Evolutionary conservation across 2,797 vertebrate genomes (phyloP), one percentile per base, ranked within the genome.

Genomic region (Falco peregrinus): DNA sequence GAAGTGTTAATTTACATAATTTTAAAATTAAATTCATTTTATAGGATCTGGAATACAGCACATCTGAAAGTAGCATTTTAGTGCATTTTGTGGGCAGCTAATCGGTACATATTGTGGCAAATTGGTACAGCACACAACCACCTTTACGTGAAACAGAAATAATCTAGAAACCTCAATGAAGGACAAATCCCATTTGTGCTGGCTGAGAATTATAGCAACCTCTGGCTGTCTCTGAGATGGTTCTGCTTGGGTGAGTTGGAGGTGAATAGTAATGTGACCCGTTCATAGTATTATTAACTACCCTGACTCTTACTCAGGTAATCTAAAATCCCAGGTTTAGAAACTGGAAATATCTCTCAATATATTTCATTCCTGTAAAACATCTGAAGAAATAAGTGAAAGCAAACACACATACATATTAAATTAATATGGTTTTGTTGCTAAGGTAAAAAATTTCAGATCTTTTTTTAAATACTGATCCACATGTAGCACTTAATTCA

Each of bases 341-440:
- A 50, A 84, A 68, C 22, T 74, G 68, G 17, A 41, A 50, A 47
- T 54, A 51, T 67, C 16, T 88, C 51, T 60, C 29, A 45, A 28
- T 59, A 9, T 74, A 45, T 92, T 84, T 81, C 2, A 33, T 77
- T 70, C 26, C 35, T 48, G 48, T 63, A 83, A 86, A 89, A 73
- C n/a, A 48, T 65, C 65, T 74, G 50, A 91, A 91, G 53, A 95
- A 95, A 81, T 56, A 81, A 93, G 22, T 85, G 48, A 80, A 89
- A 67, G 47, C 77, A 94, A 94, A 92, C 57, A 69, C 41, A 70
- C 18, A 45, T 64, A 48, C 6, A 54, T 59, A 87, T 87, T 90
- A 95, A 92, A 89, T 95, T 85, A 87, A 79, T 45, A 65, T 57
- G 8, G 22, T 71, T 93, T 93, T 96, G 90, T 96, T 97, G 87